Percentiles rank a stretch among this genome's conserved stretches.
Conservation (phyloP, 1,140 invertebrate genomes). For the Akabosia matsudoensis region DNA sequence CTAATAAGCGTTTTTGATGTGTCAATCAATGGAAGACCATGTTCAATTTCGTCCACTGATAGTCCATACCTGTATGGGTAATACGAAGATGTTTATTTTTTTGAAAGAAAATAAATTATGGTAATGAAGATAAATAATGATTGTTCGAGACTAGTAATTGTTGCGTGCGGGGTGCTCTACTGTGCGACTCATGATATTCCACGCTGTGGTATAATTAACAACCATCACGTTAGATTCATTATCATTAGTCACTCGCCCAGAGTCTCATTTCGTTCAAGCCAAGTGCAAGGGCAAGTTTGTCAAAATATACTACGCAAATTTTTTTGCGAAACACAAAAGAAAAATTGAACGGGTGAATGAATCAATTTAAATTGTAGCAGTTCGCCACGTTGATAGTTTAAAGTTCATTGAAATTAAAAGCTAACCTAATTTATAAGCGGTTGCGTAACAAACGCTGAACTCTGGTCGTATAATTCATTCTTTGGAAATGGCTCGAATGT, state of each 20-base stretch:
- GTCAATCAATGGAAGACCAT: conserved; percentile 80
- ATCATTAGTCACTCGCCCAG: background rate
- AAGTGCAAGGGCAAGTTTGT: conserved; percentile 7
- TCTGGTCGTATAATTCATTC: no score
- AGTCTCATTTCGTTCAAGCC: background rate
- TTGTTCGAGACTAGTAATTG: background rate
- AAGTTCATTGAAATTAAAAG: no score
- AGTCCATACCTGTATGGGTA: conserved; percentile 68
- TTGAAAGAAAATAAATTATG: no score
- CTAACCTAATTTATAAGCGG: no score
- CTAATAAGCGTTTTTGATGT: conserved; percentile 82
- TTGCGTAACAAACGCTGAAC: no score
- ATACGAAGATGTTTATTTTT: background rate
- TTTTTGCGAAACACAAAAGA: background rate
- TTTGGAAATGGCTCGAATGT: no score
- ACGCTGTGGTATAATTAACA: background rate
- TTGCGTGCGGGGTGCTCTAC: background rate
- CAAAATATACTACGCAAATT: no score
- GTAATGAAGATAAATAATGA: conserved; percentile 8
- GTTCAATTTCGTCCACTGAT: conserved; percentile 79
- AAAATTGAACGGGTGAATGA: background rate
- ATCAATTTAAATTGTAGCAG: background rate
- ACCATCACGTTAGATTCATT: background rate
- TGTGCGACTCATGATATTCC: no score
- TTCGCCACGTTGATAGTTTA: no score